Evolutionary conservation across 23 tunicate genomes (phyloP).

Genomic region (Ascidia mentula): DNA sequence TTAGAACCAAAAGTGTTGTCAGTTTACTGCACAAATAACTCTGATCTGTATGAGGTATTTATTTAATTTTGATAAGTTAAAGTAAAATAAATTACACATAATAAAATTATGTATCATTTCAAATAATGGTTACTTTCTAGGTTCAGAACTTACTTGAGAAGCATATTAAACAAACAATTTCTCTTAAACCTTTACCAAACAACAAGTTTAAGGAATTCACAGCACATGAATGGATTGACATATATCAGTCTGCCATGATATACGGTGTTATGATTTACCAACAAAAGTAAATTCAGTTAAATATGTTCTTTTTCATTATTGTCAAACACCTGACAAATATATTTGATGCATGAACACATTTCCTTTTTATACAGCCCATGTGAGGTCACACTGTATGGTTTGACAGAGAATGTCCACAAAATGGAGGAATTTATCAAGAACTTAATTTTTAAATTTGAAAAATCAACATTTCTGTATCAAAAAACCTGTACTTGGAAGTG

Average conservation of each 20-base stretch:
- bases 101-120: background rate
- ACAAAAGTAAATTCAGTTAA: too few species aligned
- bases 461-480: background rate
- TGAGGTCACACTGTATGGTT: background rate
- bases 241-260: background rate
- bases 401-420: background rate
- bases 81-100: too few species aligned
- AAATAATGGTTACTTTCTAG: too few species aligned
- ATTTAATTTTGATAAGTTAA: background rate
- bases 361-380: background rate
- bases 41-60: background rate
- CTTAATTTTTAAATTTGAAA: background rate
- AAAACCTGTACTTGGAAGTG: background rate
- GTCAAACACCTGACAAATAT: background rate
- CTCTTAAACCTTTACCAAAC: background rate
- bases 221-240: background rate
- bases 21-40: background rate
- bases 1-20: background rate
- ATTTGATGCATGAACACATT: background rate
- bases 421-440: background rate
- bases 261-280: background rate
- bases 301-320: too few species aligned
- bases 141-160: background rate
- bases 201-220: background rate
- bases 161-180: background rate